Base-by-base conservation (phyloP, 2,888 invertebrate species). In the Rhagium mordax region DNA sequence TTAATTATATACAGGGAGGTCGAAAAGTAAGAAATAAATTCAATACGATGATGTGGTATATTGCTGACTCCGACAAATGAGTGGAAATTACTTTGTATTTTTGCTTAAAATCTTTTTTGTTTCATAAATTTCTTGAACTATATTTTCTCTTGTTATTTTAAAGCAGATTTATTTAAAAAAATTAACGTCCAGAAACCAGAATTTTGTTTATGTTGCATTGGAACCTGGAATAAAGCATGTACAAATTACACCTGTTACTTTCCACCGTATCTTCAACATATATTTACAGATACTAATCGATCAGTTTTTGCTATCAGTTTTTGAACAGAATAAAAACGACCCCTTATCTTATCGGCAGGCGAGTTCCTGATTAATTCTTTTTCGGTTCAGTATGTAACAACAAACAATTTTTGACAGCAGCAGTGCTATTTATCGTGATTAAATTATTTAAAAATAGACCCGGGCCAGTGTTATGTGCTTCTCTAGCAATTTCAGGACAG, bases 391-490 rank as follows among this genome's bases (percentile, higher is more conserved):
- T 55, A 65, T 20, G 53, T 16, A 51, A 51, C 47, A 21, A 51
- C 27, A 65, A 29, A 53, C 13, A 29, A 53, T 53, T 65, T 64
- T 65, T 67, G 67, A 67, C 57, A 57, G 67, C 57, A 57, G 67
- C 16, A 24, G 41, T 21, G 47, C 47, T 47, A 15, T 47, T 61
- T 48, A n/a, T 24, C 24, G 18, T 21, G 33, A 68, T 24, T 47
- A 20, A 15, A 60, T 6, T 59, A n/a, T 62, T 65, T 18, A 13
- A 24, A 65, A 16, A 16, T 49, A 33, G 47, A 33, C 41, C 24
- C 18, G 16, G 51, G 29, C 33, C n/a, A 15, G 60, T 73, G 74
- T 76, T 72, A 74, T 73, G 74, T 73, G 71, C 15, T 20, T 0
- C 16, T 55, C 41, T 21, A 47, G 13, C 24, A 57, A 16, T 69